A percentile compares a stretch with the other conserved stretches of the same genome.
These are phyloP conservation scores for Ichneumoninae sp. DNA, from an alignment of 2,888 invertebrate species.

Conservation along the genomic window DNA sequence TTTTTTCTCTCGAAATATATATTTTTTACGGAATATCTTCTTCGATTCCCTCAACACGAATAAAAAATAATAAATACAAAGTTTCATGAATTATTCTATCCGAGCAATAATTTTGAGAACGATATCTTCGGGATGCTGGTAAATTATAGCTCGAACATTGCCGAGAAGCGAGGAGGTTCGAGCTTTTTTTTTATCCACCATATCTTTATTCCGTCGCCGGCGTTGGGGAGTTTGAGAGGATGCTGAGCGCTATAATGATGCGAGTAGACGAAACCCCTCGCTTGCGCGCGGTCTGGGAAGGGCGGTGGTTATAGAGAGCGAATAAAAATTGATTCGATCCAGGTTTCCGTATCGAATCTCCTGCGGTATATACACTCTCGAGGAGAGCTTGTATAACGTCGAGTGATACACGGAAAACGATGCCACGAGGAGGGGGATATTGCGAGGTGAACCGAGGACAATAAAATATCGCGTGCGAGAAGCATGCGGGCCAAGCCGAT, in stretches of 20 bases:
- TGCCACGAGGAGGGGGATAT: neutral
- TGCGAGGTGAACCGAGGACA: conserved; percentile 52
- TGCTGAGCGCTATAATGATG: conserved; percentile 39
- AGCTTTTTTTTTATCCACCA: neutral
- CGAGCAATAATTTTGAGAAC: conserved; percentile 35
- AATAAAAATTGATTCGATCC: conserved; percentile 63
- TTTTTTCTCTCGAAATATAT: neutral
- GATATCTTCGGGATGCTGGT: conserved; percentile 6
- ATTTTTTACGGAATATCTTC: neutral
- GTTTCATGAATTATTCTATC: conserved; percentile 35
- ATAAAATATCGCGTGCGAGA: conserved; percentile 70
- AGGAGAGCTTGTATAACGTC: neutral
- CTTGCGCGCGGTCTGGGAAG: neutral
- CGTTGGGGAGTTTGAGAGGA: neutral
- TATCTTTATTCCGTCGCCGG: neutral
- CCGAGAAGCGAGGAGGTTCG: neutral
- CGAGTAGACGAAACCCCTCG: conserved; percentile 33
- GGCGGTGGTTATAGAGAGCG: conserved; percentile 10
- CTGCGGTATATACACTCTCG: neutral
- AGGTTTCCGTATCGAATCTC: conserved; percentile 59
- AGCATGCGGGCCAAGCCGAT: conserved; percentile 36
- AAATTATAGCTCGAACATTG: conserved; percentile 13
- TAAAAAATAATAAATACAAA: neutral
- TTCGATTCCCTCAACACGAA: neutral
- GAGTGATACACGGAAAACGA: conserved; percentile 40